Base-by-base conservation (phyloP, 2,113 vertebrate genomes). In the Tauraco erythrolophus region DNA sequence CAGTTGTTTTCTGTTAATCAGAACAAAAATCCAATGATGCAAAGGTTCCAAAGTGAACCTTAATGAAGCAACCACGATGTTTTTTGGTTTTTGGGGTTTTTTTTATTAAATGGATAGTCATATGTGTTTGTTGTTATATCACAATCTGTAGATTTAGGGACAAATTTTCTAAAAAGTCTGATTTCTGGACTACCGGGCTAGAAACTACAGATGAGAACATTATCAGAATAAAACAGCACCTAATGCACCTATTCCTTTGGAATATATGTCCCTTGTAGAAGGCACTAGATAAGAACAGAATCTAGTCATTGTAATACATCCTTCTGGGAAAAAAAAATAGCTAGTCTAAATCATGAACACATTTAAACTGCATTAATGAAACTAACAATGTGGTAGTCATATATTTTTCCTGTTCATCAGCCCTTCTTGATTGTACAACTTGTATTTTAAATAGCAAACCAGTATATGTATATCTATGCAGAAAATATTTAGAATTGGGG, bases 71-170 rank as follows among this genome's bases (percentile, higher is more conserved):
- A 35, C 4, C 71, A 13, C 45, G 11, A 7, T 46, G 8, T 1
- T 41, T 41, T 41, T n/a, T n/a, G n/a, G 41, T 41, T 41, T 41
- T 41, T 41, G 12, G 41, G n/a, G n/a, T n/a, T n/a, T n/a, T n/a
- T n/a, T n/a, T 41, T 58, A 56, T 25, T 41, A 45, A 62, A 45
- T 11, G 31, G 8, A 4, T 57, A 54, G 9, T 66, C 3, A 8
- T 53, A n/a, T 28, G 5, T 41, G 6, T 41, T 87, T 82, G 9
- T 60, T 79, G 7, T 3, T 48, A 41, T 31, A 53, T 37, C 0
- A 0, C 16, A 64, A 61, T 12, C 14, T 77, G 6, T 35, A 53
- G 5, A 12, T 60, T 61, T 50, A 65, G 0, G 1, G 16, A 69
- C 3, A 91, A 19, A 19, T 28, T 35, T 74, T 84, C 16, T 61